Evolutionary conservation across 2,113 vertebrate species (phyloP).

Genomic region (Elgaria multicarinata): DNA sequence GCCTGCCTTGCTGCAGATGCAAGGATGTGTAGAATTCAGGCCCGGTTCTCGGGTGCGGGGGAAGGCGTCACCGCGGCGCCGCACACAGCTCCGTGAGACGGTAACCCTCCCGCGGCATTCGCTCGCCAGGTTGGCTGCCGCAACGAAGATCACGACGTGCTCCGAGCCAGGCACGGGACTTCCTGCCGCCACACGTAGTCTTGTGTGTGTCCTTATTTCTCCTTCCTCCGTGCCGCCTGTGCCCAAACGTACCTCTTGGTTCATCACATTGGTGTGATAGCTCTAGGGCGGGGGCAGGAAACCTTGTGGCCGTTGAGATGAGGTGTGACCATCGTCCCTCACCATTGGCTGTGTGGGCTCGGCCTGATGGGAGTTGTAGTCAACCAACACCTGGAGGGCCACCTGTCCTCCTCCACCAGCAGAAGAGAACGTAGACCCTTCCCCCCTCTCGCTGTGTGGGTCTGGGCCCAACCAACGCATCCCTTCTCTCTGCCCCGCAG

Average conservation of each 20-base stretch:
- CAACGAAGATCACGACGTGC: too few relatives aligned
- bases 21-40: background rate
- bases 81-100: background rate
- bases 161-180: background rate
- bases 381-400: too few relatives aligned
- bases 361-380: too few relatives aligned
- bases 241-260: background rate
- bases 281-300: background rate
- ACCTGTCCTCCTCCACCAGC: too few relatives aligned
- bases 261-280: background rate
- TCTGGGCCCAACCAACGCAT: accelerated
- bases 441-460: accelerated
- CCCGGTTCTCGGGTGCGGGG: too few relatives aligned
- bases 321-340: too few relatives aligned
- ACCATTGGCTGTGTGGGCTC: too few relatives aligned
- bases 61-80: background rate
- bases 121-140: background rate
- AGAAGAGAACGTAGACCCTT: background rate
- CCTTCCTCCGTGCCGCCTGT: background rate
- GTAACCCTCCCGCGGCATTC: background rate
- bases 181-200: background rate
- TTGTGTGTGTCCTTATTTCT: background rate
- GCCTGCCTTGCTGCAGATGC: too few relatives aligned
- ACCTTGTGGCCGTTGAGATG: too few relatives aligned
- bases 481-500: conserved; percentile 57